Base-by-base conservation (phyloP, 2,113 vertebrate species). In the Corydoras maculifer region DNA sequence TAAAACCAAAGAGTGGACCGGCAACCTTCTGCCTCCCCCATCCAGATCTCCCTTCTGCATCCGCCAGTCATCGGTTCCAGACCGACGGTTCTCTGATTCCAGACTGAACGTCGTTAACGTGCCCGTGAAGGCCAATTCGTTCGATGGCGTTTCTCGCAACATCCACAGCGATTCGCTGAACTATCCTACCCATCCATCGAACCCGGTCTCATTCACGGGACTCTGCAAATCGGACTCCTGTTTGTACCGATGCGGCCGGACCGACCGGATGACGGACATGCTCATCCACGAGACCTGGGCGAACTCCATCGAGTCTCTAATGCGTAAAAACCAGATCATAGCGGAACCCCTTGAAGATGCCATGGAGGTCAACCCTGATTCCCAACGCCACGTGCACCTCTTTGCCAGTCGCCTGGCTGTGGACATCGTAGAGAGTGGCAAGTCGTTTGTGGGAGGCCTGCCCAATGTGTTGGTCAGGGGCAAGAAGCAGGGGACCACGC, bases 251-350 rank as follows among this genome's bases (percentile, higher is more conserved):
- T 89, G 91, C 63, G 90, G 92, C 9, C 91, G 87, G 32, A 90
- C 91, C 0, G 94, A 99, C 85, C 93, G 94, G 72, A 88, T 94
- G 73, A 99, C 94, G 8, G 92, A 92, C 78, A 93, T 96, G 94
- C 76, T 99, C 65, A 99, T 99, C 76, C 93, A 96, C 0, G 95
- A 98, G 79, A 98, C 97, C 0, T 99, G 97, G 97, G 88, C 93
- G 0, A 98, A 86, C 70, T 99, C 97, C 0, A 99, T 99, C 2
- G 91, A 98, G 82, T 94, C 96, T 0, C 87, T 99, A 61, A 98
- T 99, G 97, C 89, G 90, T 65, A 97, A 98, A 82, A 99, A 99
- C 85, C 98, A 97, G 84, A 98, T 99, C 66, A 96, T 98, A 62
- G 69, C 72, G 4, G 91, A 92, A 25, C 87, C 78, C 18, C 65